A percentile compares a stretch with the other conserved stretches of the same genome.
Conservation (phyloP, 1,140 invertebrate species). For the Cydia splendana region DNA sequence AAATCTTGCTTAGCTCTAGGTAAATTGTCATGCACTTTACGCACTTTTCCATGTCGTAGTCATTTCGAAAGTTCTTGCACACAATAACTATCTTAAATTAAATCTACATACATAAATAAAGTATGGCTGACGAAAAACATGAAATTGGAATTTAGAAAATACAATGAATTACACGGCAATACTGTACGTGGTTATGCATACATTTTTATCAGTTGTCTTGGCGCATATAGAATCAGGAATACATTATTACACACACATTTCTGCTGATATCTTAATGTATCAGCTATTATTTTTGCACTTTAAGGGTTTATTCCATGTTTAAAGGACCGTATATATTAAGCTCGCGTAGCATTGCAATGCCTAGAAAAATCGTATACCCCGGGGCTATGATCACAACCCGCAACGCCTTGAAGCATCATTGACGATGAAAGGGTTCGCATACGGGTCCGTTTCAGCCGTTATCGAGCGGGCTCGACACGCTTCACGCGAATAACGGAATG, state of each 20-base stretch:
- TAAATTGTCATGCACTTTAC: slow-evolving; percentile 58
- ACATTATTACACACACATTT: too few relatives aligned
- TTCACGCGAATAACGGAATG: slow-evolving; percentile 29
- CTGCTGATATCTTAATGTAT: too few relatives aligned
- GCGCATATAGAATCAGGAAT: too few relatives aligned
- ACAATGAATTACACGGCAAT: too few relatives aligned
- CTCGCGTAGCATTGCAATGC: too few relatives aligned
- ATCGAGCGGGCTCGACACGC: slow-evolving; percentile 17
- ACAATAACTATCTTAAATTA: background rate
- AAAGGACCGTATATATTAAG: too few relatives aligned
- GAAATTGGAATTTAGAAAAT: too few relatives aligned
- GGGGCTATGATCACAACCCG: background rate
- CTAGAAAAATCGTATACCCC: too few relatives aligned
- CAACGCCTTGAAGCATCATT: background rate
- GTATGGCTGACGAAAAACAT: background rate
- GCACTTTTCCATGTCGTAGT: background rate
- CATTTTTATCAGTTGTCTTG: too few relatives aligned
- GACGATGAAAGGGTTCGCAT: slow-evolving; percentile 6
- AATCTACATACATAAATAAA: background rate
- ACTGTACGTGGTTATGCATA: background rate
- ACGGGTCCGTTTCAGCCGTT: slow-evolving; percentile 16
- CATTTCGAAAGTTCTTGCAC: background rate
- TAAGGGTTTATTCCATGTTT: too few relatives aligned
- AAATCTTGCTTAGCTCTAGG: slow-evolving; percentile 90
- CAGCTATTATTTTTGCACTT: too few relatives aligned